Conservation (phyloP, 2,797 vertebrate species). For the Knipowitschia caucasica region DNA sequence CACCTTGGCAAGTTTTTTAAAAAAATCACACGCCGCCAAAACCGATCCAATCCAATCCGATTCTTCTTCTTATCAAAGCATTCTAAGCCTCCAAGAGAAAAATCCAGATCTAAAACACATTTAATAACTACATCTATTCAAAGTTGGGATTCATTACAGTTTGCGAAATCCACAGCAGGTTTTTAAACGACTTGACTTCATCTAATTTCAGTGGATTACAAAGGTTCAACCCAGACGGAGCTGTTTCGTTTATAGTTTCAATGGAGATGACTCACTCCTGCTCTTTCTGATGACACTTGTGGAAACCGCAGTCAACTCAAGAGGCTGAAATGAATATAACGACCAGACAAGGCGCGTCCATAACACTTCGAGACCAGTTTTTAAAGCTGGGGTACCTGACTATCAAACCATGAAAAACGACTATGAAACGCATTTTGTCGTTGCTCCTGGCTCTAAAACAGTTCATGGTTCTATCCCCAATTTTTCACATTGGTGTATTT, state of each 20-base stretch:
- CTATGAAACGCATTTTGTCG: too few relatives aligned
- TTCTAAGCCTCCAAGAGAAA: slow-evolving; percentile 15
- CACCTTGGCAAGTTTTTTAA: slow-evolving; percentile 37
- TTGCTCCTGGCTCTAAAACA: too few relatives aligned
- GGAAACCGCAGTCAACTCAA: not conserved
- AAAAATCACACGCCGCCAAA: slow-evolving; percentile 29
- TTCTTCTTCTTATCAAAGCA: slow-evolving; percentile 22
- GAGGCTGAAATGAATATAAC: not conserved
- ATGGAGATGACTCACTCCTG: not conserved
- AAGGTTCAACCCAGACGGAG: too few relatives aligned
- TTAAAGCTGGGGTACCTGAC: too few relatives aligned
- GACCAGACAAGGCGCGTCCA: too few relatives aligned
- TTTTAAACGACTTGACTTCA: not conserved
- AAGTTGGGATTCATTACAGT: not conserved
- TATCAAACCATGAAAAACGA: too few relatives aligned
- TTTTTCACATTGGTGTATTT: too few relatives aligned
- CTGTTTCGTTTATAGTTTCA: not conserved
- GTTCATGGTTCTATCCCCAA: too few relatives aligned
- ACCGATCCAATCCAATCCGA: slow-evolving; percentile 30
- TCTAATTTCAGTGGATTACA: too few relatives aligned
- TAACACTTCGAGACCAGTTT: too few relatives aligned
- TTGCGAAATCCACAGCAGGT: not conserved
- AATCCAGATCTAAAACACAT: slow-evolving; percentile 6
- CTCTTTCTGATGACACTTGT: not conserved
- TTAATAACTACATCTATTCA: not conserved